Evolutionary conservation across 2,797 vertebrate species (phyloP), one percentile per base, ranked within the genome.

Genomic region (Argya squamiceps): DNA sequence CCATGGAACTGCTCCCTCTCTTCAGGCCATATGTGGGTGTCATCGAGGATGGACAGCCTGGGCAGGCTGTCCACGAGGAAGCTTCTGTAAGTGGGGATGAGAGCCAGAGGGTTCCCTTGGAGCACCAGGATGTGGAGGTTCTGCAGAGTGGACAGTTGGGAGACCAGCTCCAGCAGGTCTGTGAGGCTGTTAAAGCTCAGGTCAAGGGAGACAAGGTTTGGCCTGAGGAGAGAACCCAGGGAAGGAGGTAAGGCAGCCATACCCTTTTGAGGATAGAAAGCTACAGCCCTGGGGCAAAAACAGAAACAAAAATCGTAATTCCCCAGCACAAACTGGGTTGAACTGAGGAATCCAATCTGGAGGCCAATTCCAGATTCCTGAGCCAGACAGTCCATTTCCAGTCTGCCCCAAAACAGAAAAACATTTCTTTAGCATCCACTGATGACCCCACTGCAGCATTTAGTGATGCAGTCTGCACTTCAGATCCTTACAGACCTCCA

Each of bases 191-290:
- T 99, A 95, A 98, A 98, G 86, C 99, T 97, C 96, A 99, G 97
- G 97, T 99, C 99, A 94, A 99, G 98, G 80, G 98, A 99, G 84
- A 99, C 84, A 8, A 99, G 98, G 78, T 96, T 97, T 59, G 99
- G 99, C 99, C 99, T 99, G 44, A 88, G 71, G 32, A 85, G 23
- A 89, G 34, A 60, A 77, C 6, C 34, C 85, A 49, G 27, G 26
- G 20, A 30, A 55, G 39, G 18, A 30, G 50, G 43, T 76, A 11
- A 46, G 30, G 41, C 20, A 84, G 36, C 32, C 8, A 39, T 22
- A 70, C 5, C 22, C 13, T 2, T 20, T 17, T 56, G 62, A 63
- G 19, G 15, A 63, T 2, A 78, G 39, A 84, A 36, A 52, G 30
- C 7, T 75, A 52, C 23, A 80, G 30, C 53, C 36, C 32, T 22